Evolutionary conservation across 2,797 vertebrate species (phyloP).

Genomic region (Arctocebus calabarensis): DNA sequence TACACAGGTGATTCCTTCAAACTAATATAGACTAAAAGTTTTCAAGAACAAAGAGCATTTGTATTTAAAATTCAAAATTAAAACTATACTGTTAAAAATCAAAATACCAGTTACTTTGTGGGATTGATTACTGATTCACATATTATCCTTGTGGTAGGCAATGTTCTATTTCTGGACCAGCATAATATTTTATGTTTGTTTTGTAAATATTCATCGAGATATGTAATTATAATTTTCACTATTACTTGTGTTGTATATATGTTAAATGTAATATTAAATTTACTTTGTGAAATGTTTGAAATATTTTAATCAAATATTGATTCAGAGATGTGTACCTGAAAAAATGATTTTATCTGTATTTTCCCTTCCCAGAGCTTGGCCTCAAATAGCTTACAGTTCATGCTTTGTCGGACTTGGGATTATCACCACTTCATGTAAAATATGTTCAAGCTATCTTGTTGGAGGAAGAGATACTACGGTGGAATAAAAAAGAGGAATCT

Average conservation of each 20-base stretch:
- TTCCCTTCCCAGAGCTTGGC: neutral
- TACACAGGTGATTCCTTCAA: neutral
- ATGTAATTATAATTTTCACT: neutral
- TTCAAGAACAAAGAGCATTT: neutral
- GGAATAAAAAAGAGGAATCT: neutral
- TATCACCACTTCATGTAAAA: neutral
- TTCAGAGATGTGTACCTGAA: neutral
- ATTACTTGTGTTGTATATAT: neutral
- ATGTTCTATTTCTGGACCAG: neutral
- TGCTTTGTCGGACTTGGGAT: neutral
- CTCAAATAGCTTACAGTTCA: neutral
- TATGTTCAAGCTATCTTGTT: too few relatives aligned
- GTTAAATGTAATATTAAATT: neutral
- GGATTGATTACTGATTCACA: neutral
- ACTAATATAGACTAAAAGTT: neutral
- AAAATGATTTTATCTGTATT: neutral
- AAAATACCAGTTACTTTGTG: neutral
- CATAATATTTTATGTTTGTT: neutral
- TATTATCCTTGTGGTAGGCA: neutral
- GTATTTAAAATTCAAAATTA: neutral
- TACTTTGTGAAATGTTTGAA: neutral
- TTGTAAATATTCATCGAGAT: neutral
- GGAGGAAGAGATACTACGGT: neutral
- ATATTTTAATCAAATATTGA: neutral
- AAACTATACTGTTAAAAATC: neutral